Evolutionary conservation across 23 tunicate genomes (phyloP).

Genomic region (Botrylloides violaceus): DNA sequence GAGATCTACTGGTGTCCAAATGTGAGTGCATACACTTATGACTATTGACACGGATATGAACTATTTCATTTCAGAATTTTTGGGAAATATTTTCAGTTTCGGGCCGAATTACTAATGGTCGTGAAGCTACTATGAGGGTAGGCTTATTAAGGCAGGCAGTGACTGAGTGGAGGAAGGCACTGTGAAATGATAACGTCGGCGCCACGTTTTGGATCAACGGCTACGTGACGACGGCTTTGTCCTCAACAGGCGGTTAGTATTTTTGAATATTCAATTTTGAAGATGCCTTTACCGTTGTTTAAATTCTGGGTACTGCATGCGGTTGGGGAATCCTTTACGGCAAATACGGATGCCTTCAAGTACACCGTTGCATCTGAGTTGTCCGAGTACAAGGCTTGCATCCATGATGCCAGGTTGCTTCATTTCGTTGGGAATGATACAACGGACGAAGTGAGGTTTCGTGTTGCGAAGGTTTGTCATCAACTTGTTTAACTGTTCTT

Average conservation of each 20-base stretch:
- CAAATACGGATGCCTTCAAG: slow-evolving; percentile 96
- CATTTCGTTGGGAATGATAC: slow-evolving; percentile 94
- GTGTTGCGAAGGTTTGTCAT: slow-evolving; percentile 97
- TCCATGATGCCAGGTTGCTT: slow-evolving; percentile 79
- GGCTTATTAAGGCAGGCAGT: too few relatives aligned
- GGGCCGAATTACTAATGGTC: neutral
- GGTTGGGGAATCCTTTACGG: slow-evolving; percentile 95
- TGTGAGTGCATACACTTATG: too few relatives aligned
- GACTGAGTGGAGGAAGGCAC: too few relatives aligned
- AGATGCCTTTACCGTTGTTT: slow-evolving; percentile 55
- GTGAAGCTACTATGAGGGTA: too few relatives aligned
- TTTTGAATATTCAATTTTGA: too few relatives aligned
- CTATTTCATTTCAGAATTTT: too few relatives aligned
- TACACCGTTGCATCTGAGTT: slow-evolving; percentile 95
- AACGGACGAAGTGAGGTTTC: slow-evolving; percentile 96
- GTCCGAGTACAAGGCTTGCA: slow-evolving; percentile 75
- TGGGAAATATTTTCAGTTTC: neutral
- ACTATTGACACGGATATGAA: too few relatives aligned
- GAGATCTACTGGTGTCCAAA: too few relatives aligned
- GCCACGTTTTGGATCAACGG: too few relatives aligned
- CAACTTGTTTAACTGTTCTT: slow-evolving; percentile 89
- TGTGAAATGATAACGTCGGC: too few relatives aligned
- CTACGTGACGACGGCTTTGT: too few relatives aligned
- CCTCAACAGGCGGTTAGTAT: too few relatives aligned
- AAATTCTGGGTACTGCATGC: slow-evolving; percentile 91